Conservation (phyloP, 1,140 invertebrate species). For the Muscidifurax raptorellus region DNA sequence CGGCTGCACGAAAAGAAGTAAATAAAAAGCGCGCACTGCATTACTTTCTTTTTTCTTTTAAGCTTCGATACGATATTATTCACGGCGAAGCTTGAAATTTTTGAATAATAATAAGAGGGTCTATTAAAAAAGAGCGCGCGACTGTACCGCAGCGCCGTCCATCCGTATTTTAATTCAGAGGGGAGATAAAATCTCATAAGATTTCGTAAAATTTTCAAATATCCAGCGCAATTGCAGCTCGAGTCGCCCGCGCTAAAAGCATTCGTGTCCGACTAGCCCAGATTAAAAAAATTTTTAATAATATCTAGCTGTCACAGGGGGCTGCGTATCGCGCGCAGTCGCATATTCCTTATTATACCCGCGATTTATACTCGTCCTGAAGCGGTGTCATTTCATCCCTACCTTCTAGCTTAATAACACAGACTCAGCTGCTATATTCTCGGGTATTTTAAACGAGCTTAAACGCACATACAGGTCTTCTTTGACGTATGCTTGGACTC, state of each 20-base stretch:
- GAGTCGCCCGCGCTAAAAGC: not conserved
- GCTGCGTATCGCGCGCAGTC: not conserved
- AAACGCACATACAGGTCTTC: too few species aligned
- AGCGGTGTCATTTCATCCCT: not conserved
- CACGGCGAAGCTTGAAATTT: too few species aligned
- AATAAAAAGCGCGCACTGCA: not conserved
- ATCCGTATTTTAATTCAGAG: not conserved
- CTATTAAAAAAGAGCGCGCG: too few species aligned
- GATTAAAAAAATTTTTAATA: conserved; percentile 31
- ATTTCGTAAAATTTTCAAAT: not conserved
- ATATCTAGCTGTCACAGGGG: not conserved
- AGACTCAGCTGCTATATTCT: too few species aligned
- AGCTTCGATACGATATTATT: too few species aligned
- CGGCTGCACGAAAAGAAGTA: not conserved
- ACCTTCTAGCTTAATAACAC: too few species aligned
- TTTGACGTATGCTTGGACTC: too few species aligned
- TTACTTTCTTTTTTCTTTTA: too few species aligned
- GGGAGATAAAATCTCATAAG: not conserved
- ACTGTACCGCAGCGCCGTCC: too few species aligned
- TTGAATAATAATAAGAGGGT: too few species aligned
- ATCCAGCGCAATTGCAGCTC: not conserved
- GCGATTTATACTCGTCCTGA: not conserved
- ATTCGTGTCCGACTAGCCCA: not conserved
- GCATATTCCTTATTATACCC: not conserved
- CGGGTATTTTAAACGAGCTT: too few species aligned